A percentile compares a stretch with the other conserved stretches of the same genome.
These are phyloP conservation scores for Chalcosyrphus nemorum DNA, from an alignment of 2,888 invertebrate species.

Conservation along the genomic window DNA sequence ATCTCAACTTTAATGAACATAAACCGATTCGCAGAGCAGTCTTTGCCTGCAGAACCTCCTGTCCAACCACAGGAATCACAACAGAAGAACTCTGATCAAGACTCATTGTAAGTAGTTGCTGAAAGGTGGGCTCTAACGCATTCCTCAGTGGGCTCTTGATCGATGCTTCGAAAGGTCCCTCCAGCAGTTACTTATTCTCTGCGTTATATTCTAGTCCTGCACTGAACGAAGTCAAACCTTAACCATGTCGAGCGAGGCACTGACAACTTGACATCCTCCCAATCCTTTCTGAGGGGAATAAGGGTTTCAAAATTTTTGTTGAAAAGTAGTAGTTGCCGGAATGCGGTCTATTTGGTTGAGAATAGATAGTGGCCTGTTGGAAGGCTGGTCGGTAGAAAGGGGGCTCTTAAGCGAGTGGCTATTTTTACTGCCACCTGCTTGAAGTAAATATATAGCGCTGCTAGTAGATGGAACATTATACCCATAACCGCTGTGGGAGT, in stretches of 20 bases:
- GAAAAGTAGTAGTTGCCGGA: too few species aligned
- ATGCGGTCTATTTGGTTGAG: too few species aligned
- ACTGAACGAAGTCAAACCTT: constrained; percentile 97
- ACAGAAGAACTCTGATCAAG: constrained; percentile 97
- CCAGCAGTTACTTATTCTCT: constrained; percentile 90
- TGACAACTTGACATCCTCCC: too few species aligned
- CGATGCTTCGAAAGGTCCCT: constrained; percentile 95
- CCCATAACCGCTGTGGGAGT: too few species aligned
- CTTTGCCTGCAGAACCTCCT: constrained; percentile 95
- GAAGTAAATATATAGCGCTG: too few species aligned
- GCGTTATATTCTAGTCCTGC: constrained; percentile 96
- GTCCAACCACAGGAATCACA: constrained; percentile 97
- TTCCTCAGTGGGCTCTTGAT: constrained; percentile 94
- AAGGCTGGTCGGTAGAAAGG: too few species aligned
- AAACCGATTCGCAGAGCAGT: constrained; percentile 97
- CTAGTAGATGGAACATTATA: too few species aligned
- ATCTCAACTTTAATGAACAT: constrained; percentile 94
- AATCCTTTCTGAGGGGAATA: too few species aligned
- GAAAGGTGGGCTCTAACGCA: constrained; percentile 94
- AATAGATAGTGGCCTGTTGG: too few species aligned
- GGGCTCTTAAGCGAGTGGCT: too few species aligned
- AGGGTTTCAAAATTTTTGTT: too few species aligned
- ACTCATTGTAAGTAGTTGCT: constrained; percentile 96
- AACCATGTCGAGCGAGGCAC: constrained; percentile 95
- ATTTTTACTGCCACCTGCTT: too few species aligned